Evolutionary conservation across 2,797 vertebrate species (phyloP).

Genomic region (Mus caroli): DNA sequence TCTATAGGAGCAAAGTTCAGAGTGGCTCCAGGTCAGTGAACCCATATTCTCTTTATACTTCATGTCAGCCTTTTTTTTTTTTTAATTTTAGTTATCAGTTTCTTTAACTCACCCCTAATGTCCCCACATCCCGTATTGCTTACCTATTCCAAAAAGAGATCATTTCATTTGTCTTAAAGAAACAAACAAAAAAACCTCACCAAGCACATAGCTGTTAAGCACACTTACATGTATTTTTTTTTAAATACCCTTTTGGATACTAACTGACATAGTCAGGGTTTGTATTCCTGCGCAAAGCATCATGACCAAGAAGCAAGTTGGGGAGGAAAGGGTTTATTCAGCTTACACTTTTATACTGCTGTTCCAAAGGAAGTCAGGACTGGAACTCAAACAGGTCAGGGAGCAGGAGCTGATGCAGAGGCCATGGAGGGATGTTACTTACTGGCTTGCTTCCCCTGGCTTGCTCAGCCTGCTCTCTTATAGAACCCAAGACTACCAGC

Average conservation of each 20-base stretch:
- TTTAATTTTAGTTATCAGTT: not conserved
- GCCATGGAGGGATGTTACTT: too few species aligned
- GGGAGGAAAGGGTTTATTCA: too few species aligned
- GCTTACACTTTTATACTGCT: too few species aligned
- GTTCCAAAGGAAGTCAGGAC: too few species aligned
- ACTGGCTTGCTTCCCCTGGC: too few species aligned
- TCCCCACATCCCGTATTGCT: not conserved
- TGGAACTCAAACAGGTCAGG: too few species aligned
- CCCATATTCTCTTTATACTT: not conserved
- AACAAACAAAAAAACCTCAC: not conserved
- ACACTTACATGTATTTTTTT: conserved; percentile 76
- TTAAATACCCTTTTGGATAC: conserved; percentile 60
- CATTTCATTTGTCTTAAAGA: conserved; percentile 55
- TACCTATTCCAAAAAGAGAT: not conserved
- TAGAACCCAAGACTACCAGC: too few species aligned
- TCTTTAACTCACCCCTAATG: conserved; percentile 8
- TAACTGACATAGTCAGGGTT: too few species aligned
- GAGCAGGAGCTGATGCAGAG: too few species aligned
- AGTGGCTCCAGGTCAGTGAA: not conserved
- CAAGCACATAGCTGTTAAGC: conserved; percentile 49
- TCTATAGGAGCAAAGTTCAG: not conserved
- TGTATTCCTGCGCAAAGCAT: too few species aligned
- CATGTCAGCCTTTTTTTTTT: not conserved
- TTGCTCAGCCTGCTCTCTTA: too few species aligned
- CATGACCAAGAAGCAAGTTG: too few species aligned